These are phyloP conservation scores for Haemorhous mexicanus DNA, from an alignment of 2,113 vertebrate genomes.

Conservation along the genomic window DNA sequence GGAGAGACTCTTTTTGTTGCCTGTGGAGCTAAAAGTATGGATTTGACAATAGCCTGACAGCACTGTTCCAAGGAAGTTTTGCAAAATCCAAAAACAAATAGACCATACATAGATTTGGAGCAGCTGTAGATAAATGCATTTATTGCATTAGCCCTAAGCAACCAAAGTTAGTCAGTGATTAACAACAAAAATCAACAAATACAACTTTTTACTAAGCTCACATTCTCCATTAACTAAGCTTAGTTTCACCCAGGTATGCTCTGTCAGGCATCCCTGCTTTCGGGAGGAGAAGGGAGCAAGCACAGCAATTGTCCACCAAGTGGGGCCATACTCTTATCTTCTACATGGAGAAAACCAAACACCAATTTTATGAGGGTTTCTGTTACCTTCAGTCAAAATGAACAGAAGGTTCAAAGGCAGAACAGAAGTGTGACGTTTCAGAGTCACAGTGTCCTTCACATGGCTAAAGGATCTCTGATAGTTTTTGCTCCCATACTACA, in stretches of 20 bases:
- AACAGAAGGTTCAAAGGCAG: not conserved
- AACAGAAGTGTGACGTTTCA: not conserved
- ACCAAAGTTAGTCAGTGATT: not conserved
- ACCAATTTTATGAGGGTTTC: not conserved
- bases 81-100: not conserved
- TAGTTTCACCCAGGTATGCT: not conserved
- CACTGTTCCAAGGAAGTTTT: not conserved
- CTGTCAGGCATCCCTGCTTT: not conserved
- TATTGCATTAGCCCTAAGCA: not conserved
- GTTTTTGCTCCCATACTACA: not conserved
- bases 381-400: not conserved
- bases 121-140: not conserved
- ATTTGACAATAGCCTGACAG: not conserved
- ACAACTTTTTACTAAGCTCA: not conserved
- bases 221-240: not conserved
- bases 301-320: not conserved
- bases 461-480: not conserved
- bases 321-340: not conserved
- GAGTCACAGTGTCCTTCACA: not conserved
- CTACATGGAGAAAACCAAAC: not conserved
- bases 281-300: not conserved
- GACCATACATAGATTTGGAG: not conserved
- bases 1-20: not conserved
- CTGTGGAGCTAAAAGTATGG: not conserved
- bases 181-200: not conserved